Conservation (phyloP, 1,140 invertebrate genomes). For the Stratiolaelaps scimitus region DNA sequence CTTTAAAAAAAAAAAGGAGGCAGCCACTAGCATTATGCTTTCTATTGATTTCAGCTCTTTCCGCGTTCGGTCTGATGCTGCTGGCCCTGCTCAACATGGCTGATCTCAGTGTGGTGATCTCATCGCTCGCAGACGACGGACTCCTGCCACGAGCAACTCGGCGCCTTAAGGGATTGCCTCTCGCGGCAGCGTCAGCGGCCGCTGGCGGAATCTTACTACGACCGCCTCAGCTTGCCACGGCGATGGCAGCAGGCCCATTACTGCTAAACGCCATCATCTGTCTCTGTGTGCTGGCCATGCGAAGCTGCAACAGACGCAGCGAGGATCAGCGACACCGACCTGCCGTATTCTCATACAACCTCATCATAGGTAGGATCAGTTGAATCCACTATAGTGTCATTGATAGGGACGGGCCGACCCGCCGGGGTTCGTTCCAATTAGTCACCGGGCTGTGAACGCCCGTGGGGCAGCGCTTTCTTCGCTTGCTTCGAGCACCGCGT, state of each 20-base stretch:
- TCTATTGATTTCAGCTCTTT: slow-evolving; percentile 10
- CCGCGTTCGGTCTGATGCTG: background rate
- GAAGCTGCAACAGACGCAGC: background rate
- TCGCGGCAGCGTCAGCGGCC: background rate
- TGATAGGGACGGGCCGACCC: too few species aligned
- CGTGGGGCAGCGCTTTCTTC: too few species aligned
- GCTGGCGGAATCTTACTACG: background rate
- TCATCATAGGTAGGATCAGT: slow-evolving; percentile 20
- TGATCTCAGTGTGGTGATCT: slow-evolving; percentile 2
- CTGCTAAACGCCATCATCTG: slow-evolving; percentile 14
- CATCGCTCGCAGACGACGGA: slow-evolving; percentile 3
- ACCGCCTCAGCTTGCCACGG: background rate
- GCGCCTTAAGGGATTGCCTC: background rate
- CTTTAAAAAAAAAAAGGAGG: too few species aligned
- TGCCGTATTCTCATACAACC: slow-evolving; percentile 25
- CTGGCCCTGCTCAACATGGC: slow-evolving; percentile 5
- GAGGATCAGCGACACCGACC: background rate
- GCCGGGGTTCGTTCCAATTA: too few species aligned
- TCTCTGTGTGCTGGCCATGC: slow-evolving; percentile 5
- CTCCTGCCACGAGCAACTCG: background rate
- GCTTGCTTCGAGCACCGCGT: too few species aligned
- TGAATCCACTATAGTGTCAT: too few species aligned
- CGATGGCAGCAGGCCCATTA: slow-evolving; percentile 8
- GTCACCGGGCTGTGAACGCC: too few species aligned
- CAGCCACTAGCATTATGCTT: too few species aligned